A percentile compares a stretch with the other conserved stretches of the same genome.
Evolutionary conservation across 2,888 invertebrate genomes (phyloP).

Genomic region (Pristionchus fissidentatus): DNA sequence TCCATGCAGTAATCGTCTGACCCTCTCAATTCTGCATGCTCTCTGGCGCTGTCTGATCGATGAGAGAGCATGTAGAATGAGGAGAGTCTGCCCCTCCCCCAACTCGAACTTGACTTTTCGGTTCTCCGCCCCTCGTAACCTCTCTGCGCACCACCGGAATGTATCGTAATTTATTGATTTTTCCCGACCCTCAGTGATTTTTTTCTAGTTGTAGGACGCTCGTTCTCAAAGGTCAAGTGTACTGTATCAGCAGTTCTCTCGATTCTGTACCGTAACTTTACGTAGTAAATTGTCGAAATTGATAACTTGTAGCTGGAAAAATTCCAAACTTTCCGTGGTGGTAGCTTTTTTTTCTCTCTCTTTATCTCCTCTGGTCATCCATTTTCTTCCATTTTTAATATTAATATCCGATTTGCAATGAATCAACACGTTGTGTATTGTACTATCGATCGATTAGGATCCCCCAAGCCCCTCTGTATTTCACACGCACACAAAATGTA

Average conservation of each 20-base stretch:
- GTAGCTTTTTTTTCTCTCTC: neutral
- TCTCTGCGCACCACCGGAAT: neutral
- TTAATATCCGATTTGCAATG: neutral
- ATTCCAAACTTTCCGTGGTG: neutral
- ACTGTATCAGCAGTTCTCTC: neutral
- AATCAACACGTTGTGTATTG: neutral
- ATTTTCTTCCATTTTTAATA: neutral
- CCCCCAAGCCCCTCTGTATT: constrained; percentile 18
- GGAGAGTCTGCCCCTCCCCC: too few relatives aligned
- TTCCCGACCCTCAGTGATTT: neutral
- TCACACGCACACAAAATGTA: neutral
- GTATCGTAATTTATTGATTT: constrained; percentile 7
- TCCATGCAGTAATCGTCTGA: too few relatives aligned
- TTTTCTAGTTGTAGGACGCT: neutral
- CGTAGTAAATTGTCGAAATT: neutral
- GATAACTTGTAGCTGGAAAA: neutral
- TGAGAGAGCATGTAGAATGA: too few relatives aligned
- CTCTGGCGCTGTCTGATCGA: too few relatives aligned
- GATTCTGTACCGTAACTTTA: constrained; percentile 14
- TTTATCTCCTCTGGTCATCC: constrained; percentile 26
- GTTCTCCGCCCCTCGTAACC: neutral
- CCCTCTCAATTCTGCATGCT: too few relatives aligned
- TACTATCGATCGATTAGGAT: constrained; percentile 5
- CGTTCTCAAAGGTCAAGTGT: neutral
- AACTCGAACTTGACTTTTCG: neutral